Evolutionary conservation across 2,113 vertebrate species (phyloP), one percentile per base, ranked within the genome.

Genomic region (Brienomyrus longianalis): DNA sequence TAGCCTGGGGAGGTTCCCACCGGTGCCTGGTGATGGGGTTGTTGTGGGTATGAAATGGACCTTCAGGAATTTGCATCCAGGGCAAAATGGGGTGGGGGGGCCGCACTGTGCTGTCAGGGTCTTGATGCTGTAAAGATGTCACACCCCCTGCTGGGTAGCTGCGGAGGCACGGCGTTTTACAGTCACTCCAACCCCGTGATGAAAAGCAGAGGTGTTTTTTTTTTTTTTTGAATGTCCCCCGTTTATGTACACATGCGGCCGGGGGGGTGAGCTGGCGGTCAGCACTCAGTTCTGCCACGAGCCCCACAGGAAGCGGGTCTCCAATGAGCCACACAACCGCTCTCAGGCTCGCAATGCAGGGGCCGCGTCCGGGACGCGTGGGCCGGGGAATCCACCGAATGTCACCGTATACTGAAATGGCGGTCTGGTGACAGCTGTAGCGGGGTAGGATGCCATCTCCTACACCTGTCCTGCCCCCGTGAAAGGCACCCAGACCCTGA

Each of bases 41-140:
- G 96, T 97, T 97, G 96, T 95, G 92, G 95, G 95, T 96, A 96
- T 96, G 96, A 95, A 97, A 95, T 94, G 92, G 93, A 92, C 96
- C 94, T 94, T 92, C 94, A 95, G 95, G 94, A 97, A 97, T 97
- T 97, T 96, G 96, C 94, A 96, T 95, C 94, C 62, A 3, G 95
- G 94, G 95, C 95, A 95, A 96, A 95, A 95, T 95, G 94, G 95
- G 95, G 94, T 95, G 95, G 39, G 95, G 95, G 35, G 35, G 2
- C 7, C 9, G 43, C 21, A 23, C 17, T 88, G 95, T 96, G 66
- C 3, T 35, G 27, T 74, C 95, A 92, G 95, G 93, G 95, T 92
- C 95, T 94, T 93, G 95, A n/a, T 93, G 94, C 95, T 94, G 94
- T 97, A 96, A 97, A 97, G 95, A 96, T 97, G 96, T 97, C 97